phyloP scores from a whole-genome alignment of 1,140 invertebrate species.

The Megathymus violae region DNA sequence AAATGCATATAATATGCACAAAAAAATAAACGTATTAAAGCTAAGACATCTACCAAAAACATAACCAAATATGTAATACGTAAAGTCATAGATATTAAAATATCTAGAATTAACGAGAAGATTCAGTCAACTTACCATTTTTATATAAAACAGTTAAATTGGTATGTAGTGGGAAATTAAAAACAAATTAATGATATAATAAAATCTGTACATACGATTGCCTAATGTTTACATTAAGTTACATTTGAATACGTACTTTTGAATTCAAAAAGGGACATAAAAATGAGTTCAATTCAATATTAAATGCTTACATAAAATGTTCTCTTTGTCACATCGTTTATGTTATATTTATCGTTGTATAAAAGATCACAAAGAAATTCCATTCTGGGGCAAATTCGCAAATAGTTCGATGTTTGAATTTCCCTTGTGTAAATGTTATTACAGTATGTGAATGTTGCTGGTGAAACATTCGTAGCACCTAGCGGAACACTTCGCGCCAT shows the following conservation, averaged over 20 bases:
- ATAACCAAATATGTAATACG: too few relatives aligned
- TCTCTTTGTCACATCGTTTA: slow-evolving; percentile 70
- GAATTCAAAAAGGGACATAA: slow-evolving; percentile 25
- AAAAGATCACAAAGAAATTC: slow-evolving; percentile 73
- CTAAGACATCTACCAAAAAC: too few relatives aligned
- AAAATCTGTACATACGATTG: background rate
- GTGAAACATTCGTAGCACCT: slow-evolving; percentile 58
- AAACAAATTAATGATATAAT: too few relatives aligned
- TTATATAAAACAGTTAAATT: too few relatives aligned
- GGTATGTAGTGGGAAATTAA: too few relatives aligned
- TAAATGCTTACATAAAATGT: slow-evolving; percentile 58
- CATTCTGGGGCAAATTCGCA: slow-evolving; percentile 72
- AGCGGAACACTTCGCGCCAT: slow-evolving; percentile 21
- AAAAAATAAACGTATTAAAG: too few relatives aligned
- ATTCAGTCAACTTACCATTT: too few relatives aligned
- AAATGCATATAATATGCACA: too few relatives aligned
- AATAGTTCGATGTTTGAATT: slow-evolving; percentile 80
- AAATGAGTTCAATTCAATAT: slow-evolving; percentile 49
- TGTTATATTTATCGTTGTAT: slow-evolving; percentile 74
- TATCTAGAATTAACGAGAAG: too few relatives aligned
- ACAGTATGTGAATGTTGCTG: slow-evolving; percentile 67
- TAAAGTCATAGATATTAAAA: too few relatives aligned
- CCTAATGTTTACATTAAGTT: slow-evolving; percentile 1
- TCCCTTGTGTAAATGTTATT: slow-evolving; percentile 79
- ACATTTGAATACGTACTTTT: slow-evolving; percentile 3